Evolutionary conservation across 2,888 invertebrate genomes (phyloP), one percentile per base, ranked within the genome.

Genomic region (Electrophaes corylata): DNA sequence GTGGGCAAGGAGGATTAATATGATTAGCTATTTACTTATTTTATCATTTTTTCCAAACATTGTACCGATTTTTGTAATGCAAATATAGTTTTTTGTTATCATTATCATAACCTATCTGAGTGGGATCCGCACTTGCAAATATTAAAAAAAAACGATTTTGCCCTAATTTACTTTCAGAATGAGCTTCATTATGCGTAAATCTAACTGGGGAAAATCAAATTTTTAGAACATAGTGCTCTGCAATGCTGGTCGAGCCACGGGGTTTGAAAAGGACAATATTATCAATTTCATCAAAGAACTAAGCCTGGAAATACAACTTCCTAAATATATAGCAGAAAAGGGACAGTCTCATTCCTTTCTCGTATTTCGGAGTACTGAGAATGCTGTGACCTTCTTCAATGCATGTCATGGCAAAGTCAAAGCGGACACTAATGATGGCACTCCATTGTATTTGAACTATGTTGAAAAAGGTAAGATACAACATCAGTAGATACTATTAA

Each of bases 241-340:
- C 70, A 98, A 98, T 87, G 96, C 95, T 20, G 98, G 98, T 0
- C 93, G 98, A 59, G 96, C 95, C 1, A 97, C 96, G 66, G 96
- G 97, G 4, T 88, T 97, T 18, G 91, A 93, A 4, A 94, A 95
- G 77, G 94, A 95, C 72, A 78, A 86, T 44, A 74, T 98, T 8
- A 75, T 94, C 4, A 77, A 91, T 37, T 75, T 97, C 3, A 79
- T 95, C 20, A 76, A 88, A 39, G 78, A 93, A 4, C 93, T 94
- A 50, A 74, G 84, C 3, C 74, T 88, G 53, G 88, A 90, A 78
- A 93, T 95, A 0, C 58, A 74, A 18, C 77, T 95, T 1, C 92
- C 93, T 16, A 92, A 94, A 45, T 92, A 96, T 33, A 81, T 94
- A 31, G 94, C 97, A 92, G 81, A 96, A 60, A 95, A 95, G 16